Conservation (phyloP, 1,140 invertebrate genomes). For the Brachionus plicatilis region DNA sequence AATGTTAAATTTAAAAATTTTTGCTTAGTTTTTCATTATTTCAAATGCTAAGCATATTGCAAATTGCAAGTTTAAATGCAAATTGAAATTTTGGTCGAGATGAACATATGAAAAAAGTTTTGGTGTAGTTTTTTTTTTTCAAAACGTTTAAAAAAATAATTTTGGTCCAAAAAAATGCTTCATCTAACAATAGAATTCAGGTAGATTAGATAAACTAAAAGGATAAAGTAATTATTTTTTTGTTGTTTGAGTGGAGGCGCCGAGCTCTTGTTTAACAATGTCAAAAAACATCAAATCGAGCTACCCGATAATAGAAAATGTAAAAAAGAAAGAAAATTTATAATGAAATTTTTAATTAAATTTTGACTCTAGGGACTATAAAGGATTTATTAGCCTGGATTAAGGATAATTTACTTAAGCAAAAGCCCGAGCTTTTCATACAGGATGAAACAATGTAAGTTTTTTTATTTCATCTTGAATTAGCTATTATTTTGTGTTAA, state of each 20-base stretch:
- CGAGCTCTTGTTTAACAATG: slow-evolving; percentile 75
- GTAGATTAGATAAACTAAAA: slow-evolving; percentile 30
- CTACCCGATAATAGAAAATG: slow-evolving; percentile 57
- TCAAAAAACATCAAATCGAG: slow-evolving; percentile 66
- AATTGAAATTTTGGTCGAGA: not conserved
- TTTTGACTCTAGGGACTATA: slow-evolving; percentile 64
- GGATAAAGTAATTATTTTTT: not conserved
- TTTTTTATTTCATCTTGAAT: slow-evolving; percentile 42
- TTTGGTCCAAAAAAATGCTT: slow-evolving; percentile 15
- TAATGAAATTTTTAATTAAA: not conserved
- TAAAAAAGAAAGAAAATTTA: slow-evolving; percentile 36
- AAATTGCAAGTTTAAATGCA: not conserved
- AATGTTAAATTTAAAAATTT: not conserved
- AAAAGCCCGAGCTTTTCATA: slow-evolving; percentile 80
- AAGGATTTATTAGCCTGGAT: slow-evolving; percentile 71
- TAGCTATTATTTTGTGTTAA: slow-evolving; percentile 52
- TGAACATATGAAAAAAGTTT: not conserved
- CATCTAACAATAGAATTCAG: not conserved
- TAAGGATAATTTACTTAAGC: slow-evolving; percentile 73
- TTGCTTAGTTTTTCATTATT: not conserved
- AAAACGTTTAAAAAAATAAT: not conserved
- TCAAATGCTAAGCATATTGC: not conserved
- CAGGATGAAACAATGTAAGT: slow-evolving; percentile 73
- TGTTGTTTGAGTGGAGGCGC: slow-evolving; percentile 69
- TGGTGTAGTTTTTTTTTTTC: not conserved